phyloP scores from a whole-genome alignment of 2,797 vertebrate species.

The Babyrousa celebensis region DNA sequence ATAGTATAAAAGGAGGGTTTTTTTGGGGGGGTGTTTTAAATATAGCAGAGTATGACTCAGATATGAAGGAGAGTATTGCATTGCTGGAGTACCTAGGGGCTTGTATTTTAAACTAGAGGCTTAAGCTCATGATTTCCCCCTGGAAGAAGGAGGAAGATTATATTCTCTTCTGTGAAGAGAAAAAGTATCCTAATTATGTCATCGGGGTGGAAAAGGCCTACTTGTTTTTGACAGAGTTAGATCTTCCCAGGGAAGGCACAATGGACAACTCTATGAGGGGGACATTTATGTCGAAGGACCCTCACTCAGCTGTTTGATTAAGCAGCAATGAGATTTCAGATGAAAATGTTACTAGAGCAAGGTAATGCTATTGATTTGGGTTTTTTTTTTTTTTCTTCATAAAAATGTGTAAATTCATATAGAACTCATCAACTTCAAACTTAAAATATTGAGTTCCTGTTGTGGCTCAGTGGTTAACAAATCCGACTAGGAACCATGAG shows the following conservation, averaged over 20 bases:
- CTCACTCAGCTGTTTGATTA: not conserved
- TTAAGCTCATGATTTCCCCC: not conserved
- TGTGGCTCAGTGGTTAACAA: no score
- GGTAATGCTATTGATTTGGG: not conserved
- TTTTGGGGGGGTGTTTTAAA: not conserved
- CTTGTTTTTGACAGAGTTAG: not conserved
- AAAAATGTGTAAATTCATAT: slow-evolving; percentile 34
- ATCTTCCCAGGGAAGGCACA: not conserved
- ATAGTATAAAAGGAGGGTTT: not conserved
- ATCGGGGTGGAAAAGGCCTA: not conserved
- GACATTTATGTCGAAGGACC: not conserved
- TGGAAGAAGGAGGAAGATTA: not conserved
- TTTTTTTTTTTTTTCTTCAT: slow-evolving; percentile 14
- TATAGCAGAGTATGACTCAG: slow-evolving; percentile 16
- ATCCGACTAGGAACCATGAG: no score
- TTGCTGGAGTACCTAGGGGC: not conserved
- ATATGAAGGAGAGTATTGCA: not conserved
- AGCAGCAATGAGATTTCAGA: not conserved
- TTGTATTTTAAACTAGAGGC: slow-evolving; percentile 6
- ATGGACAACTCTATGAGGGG: not conserved
- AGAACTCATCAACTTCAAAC: slow-evolving; percentile 20
- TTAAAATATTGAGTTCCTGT: no score
- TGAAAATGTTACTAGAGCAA: not conserved
- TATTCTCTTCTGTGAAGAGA: not conserved
- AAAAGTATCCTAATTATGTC: not conserved